A percentile compares a stretch with the other conserved stretches of the same genome.
Evolutionary conservation across 2,888 invertebrate genomes (phyloP).

Genomic region (Pegoplata infirma): DNA sequence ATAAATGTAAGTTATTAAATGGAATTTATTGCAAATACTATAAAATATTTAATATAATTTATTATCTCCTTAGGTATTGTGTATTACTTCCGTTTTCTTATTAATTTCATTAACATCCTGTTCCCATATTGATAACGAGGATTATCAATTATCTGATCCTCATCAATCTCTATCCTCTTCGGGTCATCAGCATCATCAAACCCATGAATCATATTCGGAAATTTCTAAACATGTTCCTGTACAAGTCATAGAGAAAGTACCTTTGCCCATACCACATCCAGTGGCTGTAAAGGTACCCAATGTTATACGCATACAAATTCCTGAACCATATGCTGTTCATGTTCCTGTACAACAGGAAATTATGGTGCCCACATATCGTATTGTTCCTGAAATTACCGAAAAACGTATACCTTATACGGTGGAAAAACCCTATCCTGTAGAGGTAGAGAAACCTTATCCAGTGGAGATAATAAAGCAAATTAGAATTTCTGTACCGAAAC

Average conservation of each 20-base stretch:
- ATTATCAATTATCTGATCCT: constrained; percentile 44
- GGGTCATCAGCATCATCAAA: constrained; percentile 55
- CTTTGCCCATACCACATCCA: constrained; percentile 84
- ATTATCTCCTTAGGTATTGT: constrained; percentile 8
- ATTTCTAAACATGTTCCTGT: constrained; percentile 85
- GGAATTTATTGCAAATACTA: not conserved
- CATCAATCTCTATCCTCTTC: constrained; percentile 42
- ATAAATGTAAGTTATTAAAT: constrained; percentile 33
- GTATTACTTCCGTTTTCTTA: constrained; percentile 7
- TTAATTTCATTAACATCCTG: constrained; percentile 19
- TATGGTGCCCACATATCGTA: constrained; percentile 85
- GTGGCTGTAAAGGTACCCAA: constrained; percentile 75
- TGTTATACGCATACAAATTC: constrained; percentile 84
- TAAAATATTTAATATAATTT: not conserved
- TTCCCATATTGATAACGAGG: constrained; percentile 58
- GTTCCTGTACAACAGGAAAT: constrained; percentile 84
- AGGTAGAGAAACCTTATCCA: constrained; percentile 86
- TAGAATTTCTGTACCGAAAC: constrained; percentile 84
- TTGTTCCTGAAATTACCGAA: constrained; percentile 85
- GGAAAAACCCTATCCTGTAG: constrained; percentile 83
- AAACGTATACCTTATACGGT: constrained; percentile 86
- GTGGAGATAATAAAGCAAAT: constrained; percentile 87
- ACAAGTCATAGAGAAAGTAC: constrained; percentile 85
- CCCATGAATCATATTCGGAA: constrained; percentile 81
- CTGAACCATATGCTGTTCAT: constrained; percentile 87